phyloP scores from a whole-genome alignment of 2,113 vertebrate species.

The Murina feae region DNA sequence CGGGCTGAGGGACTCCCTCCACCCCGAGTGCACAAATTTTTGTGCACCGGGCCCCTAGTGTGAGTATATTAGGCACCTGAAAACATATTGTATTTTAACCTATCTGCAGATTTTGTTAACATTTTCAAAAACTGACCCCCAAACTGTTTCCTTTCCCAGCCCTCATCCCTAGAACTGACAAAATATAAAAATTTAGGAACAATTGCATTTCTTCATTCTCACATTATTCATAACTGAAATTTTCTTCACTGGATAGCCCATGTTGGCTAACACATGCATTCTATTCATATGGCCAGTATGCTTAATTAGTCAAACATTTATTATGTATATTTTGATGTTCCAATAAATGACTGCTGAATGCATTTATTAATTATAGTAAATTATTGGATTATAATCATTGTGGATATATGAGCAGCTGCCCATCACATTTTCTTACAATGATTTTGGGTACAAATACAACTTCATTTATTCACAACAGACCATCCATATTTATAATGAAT shows the following conservation, averaged over 20 bases:
- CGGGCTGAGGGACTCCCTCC: too few species aligned
- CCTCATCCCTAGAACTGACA: background rate
- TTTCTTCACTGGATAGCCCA: background rate
- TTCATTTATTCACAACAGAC: background rate
- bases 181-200: background rate
- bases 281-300: background rate
- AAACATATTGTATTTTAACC: background rate
- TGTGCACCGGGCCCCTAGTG: too few species aligned
- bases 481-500: background rate
- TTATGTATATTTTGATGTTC: background rate
- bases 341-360: background rate
- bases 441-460: background rate
- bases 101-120: background rate
- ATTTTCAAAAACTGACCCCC: background rate
- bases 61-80: background rate
- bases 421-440: background rate
- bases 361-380: background rate
- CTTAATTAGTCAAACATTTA: background rate
- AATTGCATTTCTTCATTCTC: background rate
- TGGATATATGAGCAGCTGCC: rapidly evolving
- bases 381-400: background rate
- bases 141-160: background rate
- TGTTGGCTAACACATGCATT: too few species aligned
- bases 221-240: background rate
- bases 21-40: too few species aligned